Percentiles rank a stretch among this genome's conserved stretches.
Evolutionary conservation across 2,113 vertebrate genomes (phyloP).

Genomic region (Danionella cerebrum): DNA sequence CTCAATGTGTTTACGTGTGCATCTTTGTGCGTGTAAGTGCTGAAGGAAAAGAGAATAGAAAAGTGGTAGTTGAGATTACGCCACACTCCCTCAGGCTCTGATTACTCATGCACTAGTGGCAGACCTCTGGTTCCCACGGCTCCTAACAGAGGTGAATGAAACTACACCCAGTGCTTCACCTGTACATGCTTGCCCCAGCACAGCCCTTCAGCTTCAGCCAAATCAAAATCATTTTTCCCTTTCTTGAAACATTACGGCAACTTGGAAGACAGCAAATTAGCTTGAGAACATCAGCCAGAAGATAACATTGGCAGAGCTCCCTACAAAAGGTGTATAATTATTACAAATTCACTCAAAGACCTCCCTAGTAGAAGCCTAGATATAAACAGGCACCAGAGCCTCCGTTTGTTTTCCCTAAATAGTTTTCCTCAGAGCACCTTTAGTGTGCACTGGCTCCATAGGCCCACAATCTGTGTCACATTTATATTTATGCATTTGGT

Average conservation of each 20-base stretch:
- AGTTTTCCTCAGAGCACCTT: too few relatives aligned
- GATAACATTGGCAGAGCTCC: slow-evolving; percentile 40
- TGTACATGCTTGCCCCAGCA: slow-evolving; percentile 64
- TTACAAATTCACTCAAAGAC: slow-evolving; percentile 32
- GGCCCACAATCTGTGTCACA: too few relatives aligned
- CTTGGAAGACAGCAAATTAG: slow-evolving; percentile 41
- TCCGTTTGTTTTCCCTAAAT: not conserved
- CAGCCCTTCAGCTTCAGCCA: slow-evolving; percentile 35
- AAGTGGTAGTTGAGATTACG: slow-evolving; percentile 62
- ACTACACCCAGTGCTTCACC: slow-evolving; percentile 62
- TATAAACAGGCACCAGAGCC: not conserved
- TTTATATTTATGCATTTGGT: too few relatives aligned
- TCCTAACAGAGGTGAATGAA: slow-evolving; percentile 57
- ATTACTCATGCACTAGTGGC: slow-evolving; percentile 67
- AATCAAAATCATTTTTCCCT: not conserved
- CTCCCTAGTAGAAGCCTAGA: not conserved
- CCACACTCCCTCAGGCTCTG: slow-evolving; percentile 64
- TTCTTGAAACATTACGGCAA: not conserved
- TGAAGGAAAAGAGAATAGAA: slow-evolving; percentile 42
- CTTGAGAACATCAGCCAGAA: slow-evolving; percentile 47
- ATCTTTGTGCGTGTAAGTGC: slow-evolving; percentile 46
- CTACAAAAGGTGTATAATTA: slow-evolving; percentile 54
- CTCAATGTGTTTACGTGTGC: slow-evolving; percentile 18
- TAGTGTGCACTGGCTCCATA: not conserved
- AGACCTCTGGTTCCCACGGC: slow-evolving; percentile 66